Base-by-base conservation (phyloP, 2,888 invertebrate species). In the Drosophila setosimentum region DNA sequence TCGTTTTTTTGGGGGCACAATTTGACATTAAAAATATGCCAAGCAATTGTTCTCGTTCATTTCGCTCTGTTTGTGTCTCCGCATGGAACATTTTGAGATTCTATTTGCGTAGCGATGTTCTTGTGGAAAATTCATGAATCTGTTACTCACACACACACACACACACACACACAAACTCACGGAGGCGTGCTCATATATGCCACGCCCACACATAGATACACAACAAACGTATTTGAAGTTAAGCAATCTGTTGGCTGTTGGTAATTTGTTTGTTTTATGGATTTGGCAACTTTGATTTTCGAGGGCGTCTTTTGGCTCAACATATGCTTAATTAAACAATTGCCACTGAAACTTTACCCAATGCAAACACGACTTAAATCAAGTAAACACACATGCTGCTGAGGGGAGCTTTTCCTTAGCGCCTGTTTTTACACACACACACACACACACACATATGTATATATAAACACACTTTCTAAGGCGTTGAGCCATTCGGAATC, bases 231-330 rank as follows among this genome's bases (percentile, higher is more conserved):
- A 60, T 53, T n/a, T 6, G 42, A 55, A 54, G 54, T 57, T 27
- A 45, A 24, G 61, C 83, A 86, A 85, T 69, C 89, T 90, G 90
- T 64, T 77, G 42, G 59, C 68, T 85, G 86, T 64, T 76, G 68
- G 89, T 88, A 85, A 85, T 85, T 88, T 85, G 85, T 85, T 85
- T 85, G 68, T 78, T 90, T 90, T 86, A 80, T 86, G 85, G 85
- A 86, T 90, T 90, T 85, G 63, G 42, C 70, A 76, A 71, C 57
- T 72, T 82, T 75, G 74, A 72, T 71, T 67, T 80, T 50, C 63
- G 83, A 65, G 83, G 81, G 80, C 66, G 76, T 80, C 63, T 64
- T 55, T 64, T 54, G 67, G 42, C 64, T 69, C 74, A 61, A 68
- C 74, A 75, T 82, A 82, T 79, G 80, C 80, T 68, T 80, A 82